These are phyloP conservation scores for Polylopha cassiicola DNA, from an alignment of 2,888 invertebrate species.

Conservation along the genomic window DNA sequence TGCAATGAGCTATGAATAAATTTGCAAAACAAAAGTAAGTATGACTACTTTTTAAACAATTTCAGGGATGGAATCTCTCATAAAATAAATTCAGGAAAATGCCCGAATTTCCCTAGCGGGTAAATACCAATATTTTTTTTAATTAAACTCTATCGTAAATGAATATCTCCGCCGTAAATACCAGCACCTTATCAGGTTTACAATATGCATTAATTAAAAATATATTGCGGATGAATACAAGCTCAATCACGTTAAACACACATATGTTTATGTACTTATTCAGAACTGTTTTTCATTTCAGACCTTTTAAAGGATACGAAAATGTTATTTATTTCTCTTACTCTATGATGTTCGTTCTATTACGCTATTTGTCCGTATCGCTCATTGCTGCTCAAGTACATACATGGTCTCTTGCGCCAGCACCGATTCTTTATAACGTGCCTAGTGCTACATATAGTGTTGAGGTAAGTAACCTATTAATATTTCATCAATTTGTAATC, in stretches of 20 bases:
- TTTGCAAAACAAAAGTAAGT: no score
- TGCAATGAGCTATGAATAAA: no score
- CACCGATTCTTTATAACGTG: slow-evolving; percentile 73
- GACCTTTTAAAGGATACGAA: slow-evolving; percentile 39
- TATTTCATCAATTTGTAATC: no score
- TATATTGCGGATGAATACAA: no score
- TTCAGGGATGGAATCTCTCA: slow-evolving; percentile 19
- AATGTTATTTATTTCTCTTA: slow-evolving; percentile 73
- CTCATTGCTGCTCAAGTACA: slow-evolving; percentile 74
- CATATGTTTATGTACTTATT: no score
- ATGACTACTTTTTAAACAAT: neutral
- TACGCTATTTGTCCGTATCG: slow-evolving; percentile 76
- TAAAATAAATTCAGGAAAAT: slow-evolving; percentile 9
- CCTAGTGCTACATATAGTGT: slow-evolving; percentile 72
- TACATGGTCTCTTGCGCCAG: slow-evolving; percentile 64
- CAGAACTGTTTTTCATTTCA: slow-evolving; percentile 21
- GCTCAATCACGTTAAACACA: no score
- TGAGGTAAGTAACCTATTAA: slow-evolving; percentile 74
- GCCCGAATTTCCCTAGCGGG: slow-evolving; percentile 26
- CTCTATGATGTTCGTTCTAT: slow-evolving; percentile 75
- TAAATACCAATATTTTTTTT: slow-evolving; percentile 7
- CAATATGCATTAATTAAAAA: neutral
- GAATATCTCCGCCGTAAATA: slow-evolving; percentile 1
- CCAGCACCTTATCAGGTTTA: no score
- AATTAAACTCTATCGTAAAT: slow-evolving; percentile 1